These are phyloP conservation scores for Sisyra nigra DNA, from an alignment of 2,888 invertebrate species.

Conservation along the genomic window DNA sequence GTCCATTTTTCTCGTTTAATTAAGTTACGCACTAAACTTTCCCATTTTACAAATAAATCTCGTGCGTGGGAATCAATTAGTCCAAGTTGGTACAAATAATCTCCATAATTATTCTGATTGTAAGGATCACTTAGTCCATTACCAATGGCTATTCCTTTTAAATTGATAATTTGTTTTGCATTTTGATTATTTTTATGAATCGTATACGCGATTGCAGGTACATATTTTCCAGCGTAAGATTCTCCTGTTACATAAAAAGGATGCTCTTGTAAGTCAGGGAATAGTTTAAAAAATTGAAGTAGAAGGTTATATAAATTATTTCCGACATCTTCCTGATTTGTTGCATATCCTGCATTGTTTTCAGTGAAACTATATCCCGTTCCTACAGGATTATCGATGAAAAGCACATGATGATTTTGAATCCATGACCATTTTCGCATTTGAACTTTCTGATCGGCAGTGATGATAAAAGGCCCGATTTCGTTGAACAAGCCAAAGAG, in stretches of 20 bases:
- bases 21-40: slow-evolving; percentile 36
- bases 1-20: slow-evolving; percentile 47
- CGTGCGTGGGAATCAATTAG: slow-evolving; percentile 47
- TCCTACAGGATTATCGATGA: slow-evolving; percentile 87
- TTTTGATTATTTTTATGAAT: slow-evolving; percentile 46
- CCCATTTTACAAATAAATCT: slow-evolving; percentile 39
- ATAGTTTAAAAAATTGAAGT: slow-evolving; percentile 69
- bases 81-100: slow-evolving; percentile 66
- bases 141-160: slow-evolving; percentile 57
- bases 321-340: slow-evolving; percentile 64
- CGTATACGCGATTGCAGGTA: slow-evolving; percentile 60
- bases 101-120: slow-evolving; percentile 60
- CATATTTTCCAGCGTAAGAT: slow-evolving; percentile 72
- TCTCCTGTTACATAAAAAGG: slow-evolving; percentile 83
- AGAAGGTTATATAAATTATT: slow-evolving; percentile 60
- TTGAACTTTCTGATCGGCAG: slow-evolving; percentile 24
- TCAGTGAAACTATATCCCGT: slow-evolving; percentile 85
- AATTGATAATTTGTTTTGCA: slow-evolving; percentile 47
- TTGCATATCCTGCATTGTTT: slow-evolving; percentile 57
- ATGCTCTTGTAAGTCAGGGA: slow-evolving; percentile 53
- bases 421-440: slow-evolving; percentile 67
- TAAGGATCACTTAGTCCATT: slow-evolving; percentile 68
- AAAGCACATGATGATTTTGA: slow-evolving; percentile 60
- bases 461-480: slow-evolving; percentile 48
- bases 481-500: slow-evolving; percentile 69